Percentiles rank a stretch among this genome's conserved stretches.
Evolutionary conservation across 2,888 invertebrate genomes (phyloP).

Genomic region (Protonemura montana): DNA sequence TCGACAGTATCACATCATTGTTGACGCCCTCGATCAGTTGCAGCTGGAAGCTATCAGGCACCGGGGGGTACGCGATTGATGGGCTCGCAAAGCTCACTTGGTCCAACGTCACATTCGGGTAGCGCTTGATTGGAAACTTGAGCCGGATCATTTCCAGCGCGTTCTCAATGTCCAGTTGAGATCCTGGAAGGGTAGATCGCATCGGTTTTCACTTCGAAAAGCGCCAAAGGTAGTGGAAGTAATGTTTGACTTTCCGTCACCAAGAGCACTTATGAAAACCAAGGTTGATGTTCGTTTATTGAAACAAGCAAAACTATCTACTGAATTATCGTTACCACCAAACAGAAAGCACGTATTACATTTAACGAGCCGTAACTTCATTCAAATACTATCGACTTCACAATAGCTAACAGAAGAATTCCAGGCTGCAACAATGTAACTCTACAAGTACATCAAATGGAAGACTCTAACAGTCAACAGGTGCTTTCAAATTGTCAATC

Average conservation of each 20-base stretch:
- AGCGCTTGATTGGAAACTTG: constrained; percentile 82
- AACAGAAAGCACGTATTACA: too few relatives aligned
- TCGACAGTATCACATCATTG: constrained; percentile 90
- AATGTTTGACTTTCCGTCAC: too few relatives aligned
- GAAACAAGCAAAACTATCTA: too few relatives aligned
- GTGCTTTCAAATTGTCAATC: background rate
- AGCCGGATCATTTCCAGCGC: constrained; percentile 86
- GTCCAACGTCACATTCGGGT: constrained; percentile 79
- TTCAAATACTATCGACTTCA: too few relatives aligned
- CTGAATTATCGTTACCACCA: too few relatives aligned
- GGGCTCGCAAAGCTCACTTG: constrained; percentile 61
- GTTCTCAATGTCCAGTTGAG: constrained; percentile 77
- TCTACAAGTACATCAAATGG: constrained; percentile 40
- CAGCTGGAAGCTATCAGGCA: constrained; percentile 71
- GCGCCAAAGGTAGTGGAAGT: too few relatives aligned
- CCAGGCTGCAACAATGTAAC: too few relatives aligned
- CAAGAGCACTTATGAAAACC: too few relatives aligned
- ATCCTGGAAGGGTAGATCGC: constrained; percentile 64
- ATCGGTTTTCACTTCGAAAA: too few relatives aligned
- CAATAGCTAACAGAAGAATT: too few relatives aligned
- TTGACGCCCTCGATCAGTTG: constrained; percentile 90
- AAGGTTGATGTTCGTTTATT: too few relatives aligned
- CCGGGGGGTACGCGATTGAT: constrained; percentile 58
- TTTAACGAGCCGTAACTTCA: too few relatives aligned
- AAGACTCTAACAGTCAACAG: constrained; percentile 17